phyloP scores from a whole-genome alignment of 2,797 vertebrate species.

The Pipistrellus nathusii region DNA sequence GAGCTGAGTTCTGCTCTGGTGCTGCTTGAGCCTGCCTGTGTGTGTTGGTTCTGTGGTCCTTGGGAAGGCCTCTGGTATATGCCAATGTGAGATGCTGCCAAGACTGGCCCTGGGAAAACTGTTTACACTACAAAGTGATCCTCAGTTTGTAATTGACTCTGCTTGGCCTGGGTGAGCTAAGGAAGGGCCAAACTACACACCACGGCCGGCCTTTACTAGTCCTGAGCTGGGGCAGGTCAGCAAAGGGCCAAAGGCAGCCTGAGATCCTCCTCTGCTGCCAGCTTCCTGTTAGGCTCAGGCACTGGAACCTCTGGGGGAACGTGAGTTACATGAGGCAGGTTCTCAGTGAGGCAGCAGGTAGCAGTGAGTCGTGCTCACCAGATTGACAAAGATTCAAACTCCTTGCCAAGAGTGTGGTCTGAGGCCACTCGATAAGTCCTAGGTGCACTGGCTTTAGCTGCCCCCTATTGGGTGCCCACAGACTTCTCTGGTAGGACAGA shows the following conservation, averaged over 20 bases:
- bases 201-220: neutral
- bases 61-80: too few relatives aligned
- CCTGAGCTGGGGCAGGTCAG: neutral
- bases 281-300: neutral
- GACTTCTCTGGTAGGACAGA: neutral
- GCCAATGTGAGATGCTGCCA: neutral
- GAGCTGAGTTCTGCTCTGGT: neutral
- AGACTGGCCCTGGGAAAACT: neutral
- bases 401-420: neutral
- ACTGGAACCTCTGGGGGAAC: neutral
- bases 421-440: neutral
- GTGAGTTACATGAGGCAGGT: neutral
- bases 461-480: neutral
- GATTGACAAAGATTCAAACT: neutral
- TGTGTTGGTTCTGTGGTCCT: neutral
- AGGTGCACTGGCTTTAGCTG: neutral
- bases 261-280: neutral
- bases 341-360: neutral
- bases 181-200: neutral
- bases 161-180: too few relatives aligned
- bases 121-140: neutral
- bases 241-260: neutral
- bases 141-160: neutral
- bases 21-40: neutral
- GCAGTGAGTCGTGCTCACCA: neutral